Base-by-base conservation (phyloP, 2,113 vertebrate species). In the Scomber scombrus region DNA sequence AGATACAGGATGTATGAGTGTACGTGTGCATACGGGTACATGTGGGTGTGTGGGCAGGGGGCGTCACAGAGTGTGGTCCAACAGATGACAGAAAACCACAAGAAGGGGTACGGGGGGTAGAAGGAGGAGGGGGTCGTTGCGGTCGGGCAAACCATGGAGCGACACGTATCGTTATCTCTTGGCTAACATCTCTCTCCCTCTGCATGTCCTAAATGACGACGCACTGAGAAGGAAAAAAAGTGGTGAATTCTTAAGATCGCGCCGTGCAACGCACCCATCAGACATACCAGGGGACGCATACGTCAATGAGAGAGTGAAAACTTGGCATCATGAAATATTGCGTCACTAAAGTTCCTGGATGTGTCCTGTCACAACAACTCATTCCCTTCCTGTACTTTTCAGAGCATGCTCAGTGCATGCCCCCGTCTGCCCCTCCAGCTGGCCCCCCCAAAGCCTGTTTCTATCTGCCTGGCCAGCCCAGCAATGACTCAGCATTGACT, bases 401-500 rank as follows among this genome's bases (percentile, higher is more conserved):
- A 40, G 81, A 90, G 90, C 91, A 89, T 89, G 87, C 90, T 93
- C 90, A 89, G 78, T 72, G 58, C 74, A 9, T 80, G 84, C 72
- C 65, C 75, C 75, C 71, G 62, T 46, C 54, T 60, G 79, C 89
- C 93, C 93, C 90, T 80, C 55, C 61, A 78, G 86, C 81, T 84
- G 94, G 92, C 90, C 93, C 91, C 89, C 92, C 91, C 81, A 75
- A 82, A 71, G 80, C 60, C 50, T 77, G 79, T 86, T 92, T 95
- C 94, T 95, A 95, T 95, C 94, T 93, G 91, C 87, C 50, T 81
- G 85, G 86, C 93, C 94, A 94, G 94, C 92, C 88, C 88, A 93
- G 90, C 84, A 66, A 81, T 97, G 97, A 97, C 96, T 97, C 97
- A 97, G 97, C 97, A 96, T 18, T 21, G 29, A 89, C 87, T 84